Evolutionary conservation across 2,888 invertebrate species (phyloP).

Genomic region (Cheilosia vernalis): DNA sequence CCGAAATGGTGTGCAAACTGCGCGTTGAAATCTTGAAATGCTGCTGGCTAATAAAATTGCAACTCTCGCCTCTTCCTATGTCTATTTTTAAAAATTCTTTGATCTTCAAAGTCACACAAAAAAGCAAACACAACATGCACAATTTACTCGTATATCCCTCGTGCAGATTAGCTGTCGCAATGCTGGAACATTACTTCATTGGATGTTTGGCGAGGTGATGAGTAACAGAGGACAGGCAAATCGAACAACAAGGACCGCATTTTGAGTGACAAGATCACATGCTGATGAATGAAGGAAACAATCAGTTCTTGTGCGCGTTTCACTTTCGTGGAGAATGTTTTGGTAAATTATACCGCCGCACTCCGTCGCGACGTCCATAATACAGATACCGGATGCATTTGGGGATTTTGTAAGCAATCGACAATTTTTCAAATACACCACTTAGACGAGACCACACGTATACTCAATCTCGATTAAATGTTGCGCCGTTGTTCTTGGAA

Average conservation of each 20-base stretch:
- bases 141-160: constrained; percentile 3
- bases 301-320: constrained; percentile 15
- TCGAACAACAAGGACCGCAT: constrained; percentile 41
- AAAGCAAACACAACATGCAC: constrained; percentile 9
- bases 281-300: constrained; percentile 59
- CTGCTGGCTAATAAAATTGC: constrained; percentile 45
- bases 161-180: constrained; percentile 57
- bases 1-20: not conserved
- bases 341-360: constrained; percentile 25
- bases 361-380: too few species aligned
- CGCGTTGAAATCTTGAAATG: not conserved
- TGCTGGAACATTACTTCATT: constrained; percentile 44
- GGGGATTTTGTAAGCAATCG: constrained; percentile 20
- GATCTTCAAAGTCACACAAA: constrained; percentile 48
- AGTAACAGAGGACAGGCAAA: constrained; percentile 57
- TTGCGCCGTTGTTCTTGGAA: not conserved
- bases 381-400: constrained; percentile 21
- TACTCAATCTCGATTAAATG: not conserved
- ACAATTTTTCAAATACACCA: constrained; percentile 7
- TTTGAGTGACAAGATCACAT: constrained; percentile 72
- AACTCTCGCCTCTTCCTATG: constrained; percentile 48
- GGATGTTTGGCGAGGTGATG: constrained; percentile 65
- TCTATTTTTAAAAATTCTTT: constrained; percentile 51
- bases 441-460: not conserved
- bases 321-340: constrained; percentile 41